Evolutionary conservation across 2,797 vertebrate species (phyloP).

Genomic region (Echeneis naucrates): DNA sequence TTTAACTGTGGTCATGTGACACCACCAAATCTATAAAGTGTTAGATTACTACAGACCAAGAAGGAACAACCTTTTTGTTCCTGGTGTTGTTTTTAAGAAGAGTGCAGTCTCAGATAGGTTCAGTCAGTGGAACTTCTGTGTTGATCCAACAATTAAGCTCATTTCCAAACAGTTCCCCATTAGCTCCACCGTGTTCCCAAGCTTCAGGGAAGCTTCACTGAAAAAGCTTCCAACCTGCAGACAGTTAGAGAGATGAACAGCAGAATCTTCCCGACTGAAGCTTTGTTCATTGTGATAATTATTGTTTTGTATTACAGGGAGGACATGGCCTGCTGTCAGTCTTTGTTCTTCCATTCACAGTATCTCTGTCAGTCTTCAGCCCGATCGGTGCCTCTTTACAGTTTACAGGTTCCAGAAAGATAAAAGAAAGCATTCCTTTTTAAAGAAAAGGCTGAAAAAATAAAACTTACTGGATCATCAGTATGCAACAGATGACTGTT

Average conservation of each 20-base stretch:
- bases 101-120: background rate
- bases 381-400: background rate
- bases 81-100: background rate
- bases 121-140: background rate
- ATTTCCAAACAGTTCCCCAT: too few species aligned
- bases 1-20: background rate
- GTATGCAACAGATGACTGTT: background rate
- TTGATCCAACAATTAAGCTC: too few species aligned
- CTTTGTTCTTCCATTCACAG: too few species aligned
- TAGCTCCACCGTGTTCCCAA: too few species aligned
- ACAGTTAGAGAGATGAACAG: too few species aligned
- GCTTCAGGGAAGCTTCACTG: too few species aligned
- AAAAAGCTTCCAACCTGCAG: too few species aligned
- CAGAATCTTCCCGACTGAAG: too few species aligned
- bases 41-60: background rate
- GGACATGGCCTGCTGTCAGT: too few species aligned
- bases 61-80: background rate
- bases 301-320: too few species aligned
- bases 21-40: background rate
- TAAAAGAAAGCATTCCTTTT: background rate
- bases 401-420: background rate
- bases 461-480: background rate
- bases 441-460: background rate
- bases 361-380: too few species aligned
- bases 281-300: too few species aligned